These are phyloP conservation scores for Tipula helvola DNA, from an alignment of 2,888 invertebrate species.

Conservation along the genomic window DNA sequence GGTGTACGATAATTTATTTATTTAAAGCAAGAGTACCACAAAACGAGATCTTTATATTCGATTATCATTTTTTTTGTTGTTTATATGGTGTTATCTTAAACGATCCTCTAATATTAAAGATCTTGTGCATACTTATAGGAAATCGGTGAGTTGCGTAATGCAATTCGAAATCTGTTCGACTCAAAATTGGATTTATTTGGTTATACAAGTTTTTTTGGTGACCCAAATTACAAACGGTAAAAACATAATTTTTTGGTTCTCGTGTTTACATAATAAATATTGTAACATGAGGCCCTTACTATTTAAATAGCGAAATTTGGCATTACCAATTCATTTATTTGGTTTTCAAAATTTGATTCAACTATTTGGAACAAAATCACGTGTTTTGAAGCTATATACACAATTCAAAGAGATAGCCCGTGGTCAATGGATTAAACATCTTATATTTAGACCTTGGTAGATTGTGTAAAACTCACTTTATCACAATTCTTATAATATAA, in stretches of 20 bases:
- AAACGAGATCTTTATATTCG: background rate
- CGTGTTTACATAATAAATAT: no score
- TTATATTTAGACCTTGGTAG: no score
- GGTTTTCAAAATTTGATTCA: no score
- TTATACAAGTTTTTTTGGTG: background rate
- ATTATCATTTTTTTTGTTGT: background rate
- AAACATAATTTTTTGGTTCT: background rate
- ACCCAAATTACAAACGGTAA: background rate
- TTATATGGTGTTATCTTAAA: background rate
- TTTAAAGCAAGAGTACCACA: background rate
- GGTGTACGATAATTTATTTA: background rate
- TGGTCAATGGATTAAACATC: no score
- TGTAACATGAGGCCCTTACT: no score
- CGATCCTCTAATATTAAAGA: background rate
- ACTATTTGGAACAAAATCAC: no score
- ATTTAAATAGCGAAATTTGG: no score
- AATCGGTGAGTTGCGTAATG: background rate
- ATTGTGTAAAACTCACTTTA: no score
- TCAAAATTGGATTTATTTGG: background rate
- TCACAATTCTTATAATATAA: no score
- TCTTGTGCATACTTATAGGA: background rate
- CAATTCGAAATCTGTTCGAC: background rate
- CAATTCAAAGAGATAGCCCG: no score
- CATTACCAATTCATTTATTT: no score
- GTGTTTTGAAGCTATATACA: no score